Evolutionary conservation across 2,888 invertebrate species (phyloP).

Genomic region (Drosophila subquinaria): DNA sequence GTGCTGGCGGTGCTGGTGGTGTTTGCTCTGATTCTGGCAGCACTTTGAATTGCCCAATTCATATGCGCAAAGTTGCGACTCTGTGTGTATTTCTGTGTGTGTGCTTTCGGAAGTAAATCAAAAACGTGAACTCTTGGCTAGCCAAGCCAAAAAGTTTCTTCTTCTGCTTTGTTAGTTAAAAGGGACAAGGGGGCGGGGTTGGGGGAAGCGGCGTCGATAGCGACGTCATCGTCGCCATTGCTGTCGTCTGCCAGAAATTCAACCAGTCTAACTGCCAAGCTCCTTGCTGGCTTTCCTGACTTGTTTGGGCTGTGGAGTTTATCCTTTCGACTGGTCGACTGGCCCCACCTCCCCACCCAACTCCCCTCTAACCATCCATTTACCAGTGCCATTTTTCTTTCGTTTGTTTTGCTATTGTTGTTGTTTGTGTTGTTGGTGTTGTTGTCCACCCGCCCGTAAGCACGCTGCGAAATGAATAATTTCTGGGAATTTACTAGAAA

Average conservation of each 20-base stretch:
- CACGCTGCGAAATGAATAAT: conserved; percentile 78
- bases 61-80: conserved; percentile 72
- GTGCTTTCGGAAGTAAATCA: conserved; percentile 64
- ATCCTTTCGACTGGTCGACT: conserved; percentile 55
- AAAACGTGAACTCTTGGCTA: conserved; percentile 73
- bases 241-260: conserved; percentile 48
- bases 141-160: conserved; percentile 61
- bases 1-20: neutral
- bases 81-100: conserved; percentile 29
- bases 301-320: conserved; percentile 55
- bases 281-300: conserved; percentile 23
- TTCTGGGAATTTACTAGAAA: conserved; percentile 78
- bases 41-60: conserved; percentile 62
- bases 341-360: neutral
- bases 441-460: conserved; percentile 52
- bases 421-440: conserved; percentile 16
- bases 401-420: conserved; percentile 46
- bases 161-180: conserved; percentile 1
- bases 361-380: conserved; percentile 3
- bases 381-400: conserved; percentile 62
- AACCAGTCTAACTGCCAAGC: conserved; percentile 27
- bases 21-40: conserved; percentile 37
- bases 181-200: neutral
- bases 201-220: conserved; percentile 15
- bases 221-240: conserved; percentile 60